A percentile compares a stretch with the other conserved stretches of the same genome.
Evolutionary conservation across 2,888 invertebrate genomes (phyloP).

Genomic region (Troglohyphantes excavatus): DNA sequence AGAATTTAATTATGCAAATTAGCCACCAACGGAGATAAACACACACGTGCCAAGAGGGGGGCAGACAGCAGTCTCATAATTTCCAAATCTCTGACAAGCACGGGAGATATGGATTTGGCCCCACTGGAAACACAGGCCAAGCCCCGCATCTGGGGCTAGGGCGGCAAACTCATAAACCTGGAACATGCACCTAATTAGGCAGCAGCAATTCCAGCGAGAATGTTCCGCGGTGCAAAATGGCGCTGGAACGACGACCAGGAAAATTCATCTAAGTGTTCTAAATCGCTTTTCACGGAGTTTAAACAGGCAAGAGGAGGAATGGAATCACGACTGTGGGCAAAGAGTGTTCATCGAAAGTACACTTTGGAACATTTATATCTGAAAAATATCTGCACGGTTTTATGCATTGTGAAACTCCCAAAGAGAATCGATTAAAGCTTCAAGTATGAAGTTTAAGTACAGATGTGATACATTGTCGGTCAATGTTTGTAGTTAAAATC

Average conservation of each 20-base stretch:
- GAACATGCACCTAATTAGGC: slow-evolving; percentile 46
- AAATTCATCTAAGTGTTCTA: slow-evolving; percentile 8
- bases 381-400: slow-evolving; percentile 22
- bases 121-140: neutral
- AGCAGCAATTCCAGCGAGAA: neutral
- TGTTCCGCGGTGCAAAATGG: neutral
- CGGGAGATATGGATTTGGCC: slow-evolving; percentile 15
- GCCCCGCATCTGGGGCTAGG: neutral
- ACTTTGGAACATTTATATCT: neutral
- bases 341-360: neutral
- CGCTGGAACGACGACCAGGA: slow-evolving; percentile 16
- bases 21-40: slow-evolving; percentile 18
- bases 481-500: too few species aligned
- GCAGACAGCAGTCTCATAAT: neutral
- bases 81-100: neutral
- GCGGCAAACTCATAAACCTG: slow-evolving; percentile 43
- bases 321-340: neutral
- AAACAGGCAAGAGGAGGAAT: slow-evolving; percentile 11
- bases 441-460: too few species aligned
- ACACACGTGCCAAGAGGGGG: neutral
- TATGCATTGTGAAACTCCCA: slow-evolving; percentile 27
- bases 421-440: neutral
- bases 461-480: too few species aligned
- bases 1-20: slow-evolving; percentile 62
- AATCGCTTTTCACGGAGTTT: slow-evolving; percentile 41